Percentiles rank a stretch among this genome's conserved stretches.
These are phyloP conservation scores for Trissolcus brochymenae DNA, from an alignment of 2,888 invertebrate genomes.

Conservation along the genomic window DNA sequence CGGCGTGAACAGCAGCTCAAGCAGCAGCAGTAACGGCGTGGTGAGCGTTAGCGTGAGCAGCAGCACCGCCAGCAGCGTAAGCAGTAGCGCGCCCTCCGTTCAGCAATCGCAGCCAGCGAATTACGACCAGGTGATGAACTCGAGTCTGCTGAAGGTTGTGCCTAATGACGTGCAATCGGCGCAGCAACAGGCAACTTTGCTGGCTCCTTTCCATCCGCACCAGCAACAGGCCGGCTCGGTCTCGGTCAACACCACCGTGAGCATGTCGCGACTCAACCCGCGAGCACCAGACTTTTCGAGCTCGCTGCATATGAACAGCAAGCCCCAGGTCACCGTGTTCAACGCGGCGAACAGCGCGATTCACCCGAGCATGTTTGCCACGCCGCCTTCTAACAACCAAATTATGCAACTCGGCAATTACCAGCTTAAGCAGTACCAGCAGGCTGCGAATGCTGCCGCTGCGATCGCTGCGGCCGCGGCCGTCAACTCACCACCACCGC, in stretches of 20 bases:
- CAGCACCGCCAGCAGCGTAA: constrained; percentile 69
- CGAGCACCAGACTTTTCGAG: constrained; percentile 88
- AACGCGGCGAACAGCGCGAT: constrained; percentile 60
- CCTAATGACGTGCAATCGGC: constrained; percentile 68
- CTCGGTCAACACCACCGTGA: constrained; percentile 77
- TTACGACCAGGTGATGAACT: constrained; percentile 60
- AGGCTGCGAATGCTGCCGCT: constrained; percentile 19
- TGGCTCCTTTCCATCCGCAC: constrained; percentile 64
- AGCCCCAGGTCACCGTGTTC: constrained; percentile 72
- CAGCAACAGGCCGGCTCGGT: constrained; percentile 65
- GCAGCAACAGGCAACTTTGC: constrained; percentile 58
- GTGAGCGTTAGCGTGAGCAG: constrained; percentile 64
- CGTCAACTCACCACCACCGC: constrained; percentile 31
- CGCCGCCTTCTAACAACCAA: constrained; percentile 68
- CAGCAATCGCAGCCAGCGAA: background rate
- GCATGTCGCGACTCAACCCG: constrained; percentile 85
- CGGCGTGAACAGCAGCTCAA: constrained; percentile 57
- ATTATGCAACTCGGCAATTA: constrained; percentile 70
- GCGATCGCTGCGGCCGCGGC: constrained; percentile 56
- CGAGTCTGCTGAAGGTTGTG: constrained; percentile 76
- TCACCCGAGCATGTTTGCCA: constrained; percentile 72
- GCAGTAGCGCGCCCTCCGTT: background rate
- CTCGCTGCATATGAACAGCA: constrained; percentile 75
- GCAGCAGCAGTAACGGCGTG: constrained; percentile 32
- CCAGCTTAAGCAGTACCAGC: constrained; percentile 71